Base-by-base conservation (phyloP, 1,140 invertebrate species). In the Tyrophagus putrescentiae region DNA sequence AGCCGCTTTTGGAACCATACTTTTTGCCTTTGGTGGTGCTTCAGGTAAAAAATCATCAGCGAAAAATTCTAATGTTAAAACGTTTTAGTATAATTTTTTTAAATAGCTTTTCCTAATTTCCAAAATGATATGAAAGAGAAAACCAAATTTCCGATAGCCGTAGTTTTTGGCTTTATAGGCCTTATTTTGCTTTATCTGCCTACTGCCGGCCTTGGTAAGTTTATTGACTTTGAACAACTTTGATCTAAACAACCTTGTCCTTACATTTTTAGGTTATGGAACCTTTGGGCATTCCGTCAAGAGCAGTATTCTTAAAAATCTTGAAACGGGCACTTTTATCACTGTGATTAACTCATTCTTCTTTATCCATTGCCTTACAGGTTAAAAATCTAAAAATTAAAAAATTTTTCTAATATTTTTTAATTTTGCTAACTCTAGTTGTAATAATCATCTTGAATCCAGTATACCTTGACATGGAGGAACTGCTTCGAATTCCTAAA, bases 61-160 rank as follows among this genome's bases (percentile, higher is more conserved):
- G n/a, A n/a, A n/a, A n/a, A n/a, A n/a, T n/a, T n/a, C n/a, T n/a
- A n/a, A n/a, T n/a, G n/a, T n/a, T n/a, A n/a, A n/a, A n/a, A n/a
- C n/a, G n/a, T n/a, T n/a, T n/a, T n/a, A n/a, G n/a, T n/a, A n/a
- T n/a, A n/a, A n/a, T n/a, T n/a, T n/a, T n/a, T n/a, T n/a, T n/a
- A n/a, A n/a, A n/a, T n/a, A n/a, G 76, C 80, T 0, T 82, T 83
- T 70, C 82, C 82, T 9, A 82, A 80, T 0, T 80, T 83, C 33
- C 81, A 82, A 66, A 82, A 82, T 64, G 81, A 83, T 63, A 82
- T 82, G 80, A 69, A 71, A 21, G 72, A 81, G 54, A 76, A 75
- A 63, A 68, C 68, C 1, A 69, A 78, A 64, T 82, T 81, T 67
- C 70, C 73, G 4, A 74, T 70, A 33, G 76, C 75, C 58, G 67